A percentile compares a stretch with the other conserved stretches of the same genome.
These are phyloP conservation scores for Lordiphosa clarofinis DNA, from an alignment of 1,140 invertebrate genomes.

Conservation along the genomic window DNA sequence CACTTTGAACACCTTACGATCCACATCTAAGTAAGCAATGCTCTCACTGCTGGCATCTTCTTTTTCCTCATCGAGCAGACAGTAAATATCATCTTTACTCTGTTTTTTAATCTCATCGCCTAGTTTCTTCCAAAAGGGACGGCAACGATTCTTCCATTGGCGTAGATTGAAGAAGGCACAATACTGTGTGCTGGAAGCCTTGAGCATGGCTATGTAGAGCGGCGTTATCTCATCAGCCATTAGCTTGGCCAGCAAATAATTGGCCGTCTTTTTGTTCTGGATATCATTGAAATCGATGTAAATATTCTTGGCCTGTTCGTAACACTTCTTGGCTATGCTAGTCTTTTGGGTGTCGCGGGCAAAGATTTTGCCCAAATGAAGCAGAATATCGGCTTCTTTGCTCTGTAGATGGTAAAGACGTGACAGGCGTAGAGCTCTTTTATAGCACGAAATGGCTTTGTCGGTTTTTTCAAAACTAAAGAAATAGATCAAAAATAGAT, in stretches of 20 bases:
- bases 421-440: constrained; percentile 45
- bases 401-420: constrained; percentile 33
- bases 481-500: background rate
- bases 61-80: constrained; percentile 58
- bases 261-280: constrained; percentile 53
- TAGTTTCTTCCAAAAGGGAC: constrained; percentile 58
- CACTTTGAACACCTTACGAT: constrained; percentile 42
- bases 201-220: constrained; percentile 69
- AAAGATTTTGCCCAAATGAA: constrained; percentile 61
- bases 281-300: constrained; percentile 66
- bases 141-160: constrained; percentile 71
- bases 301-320: constrained; percentile 61
- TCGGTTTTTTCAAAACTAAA: constrained; percentile 40
- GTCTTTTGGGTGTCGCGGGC: constrained; percentile 45
- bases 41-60: constrained; percentile 25
- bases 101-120: constrained; percentile 54
- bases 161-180: constrained; percentile 68
- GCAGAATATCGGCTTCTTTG: constrained; percentile 49
- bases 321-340: constrained; percentile 56
- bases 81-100: constrained; percentile 55
- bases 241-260: constrained; percentile 63
- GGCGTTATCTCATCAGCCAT: constrained; percentile 69
- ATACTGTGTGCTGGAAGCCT: constrained; percentile 41
- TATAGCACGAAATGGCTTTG: constrained; percentile 47
- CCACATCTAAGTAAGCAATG: constrained; percentile 11